phyloP scores from a whole-genome alignment of 2,888 invertebrate genomes.

The Leucoma salicis region DNA sequence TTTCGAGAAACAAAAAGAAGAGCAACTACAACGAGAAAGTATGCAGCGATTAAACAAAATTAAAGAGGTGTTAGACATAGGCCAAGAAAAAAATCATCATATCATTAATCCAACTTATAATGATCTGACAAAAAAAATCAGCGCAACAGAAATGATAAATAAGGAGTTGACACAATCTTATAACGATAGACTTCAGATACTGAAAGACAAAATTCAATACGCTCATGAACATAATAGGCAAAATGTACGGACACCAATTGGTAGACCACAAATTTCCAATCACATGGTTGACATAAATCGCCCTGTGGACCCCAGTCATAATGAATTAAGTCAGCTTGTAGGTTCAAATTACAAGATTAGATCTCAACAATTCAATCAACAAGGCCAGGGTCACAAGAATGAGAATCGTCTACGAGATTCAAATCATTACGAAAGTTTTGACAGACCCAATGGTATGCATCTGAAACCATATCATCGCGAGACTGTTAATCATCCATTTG shows the following conservation, averaged over 20 bases:
- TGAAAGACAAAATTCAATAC: constrained; percentile 3
- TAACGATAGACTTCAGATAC: constrained; percentile 7
- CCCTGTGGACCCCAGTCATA: background rate
- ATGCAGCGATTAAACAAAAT: constrained; percentile 11
- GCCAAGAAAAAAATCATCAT: constrained; percentile 5
- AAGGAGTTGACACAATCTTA: constrained; percentile 5
- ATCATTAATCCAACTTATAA: constrained; percentile 4
- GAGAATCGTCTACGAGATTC: background rate
- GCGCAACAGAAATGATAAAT: constrained; percentile 2
- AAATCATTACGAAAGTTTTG: background rate
- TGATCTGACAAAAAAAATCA: constrained; percentile 12
- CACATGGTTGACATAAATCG: background rate
- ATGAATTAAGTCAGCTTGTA: background rate
- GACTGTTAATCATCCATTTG: background rate
- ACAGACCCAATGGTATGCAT: no score
- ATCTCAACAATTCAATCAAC: background rate
- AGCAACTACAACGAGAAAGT: constrained; percentile 6
- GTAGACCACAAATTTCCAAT: background rate
- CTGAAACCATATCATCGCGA: background rate
- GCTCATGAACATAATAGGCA: constrained; percentile 1
- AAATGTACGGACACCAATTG: background rate
- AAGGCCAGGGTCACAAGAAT: background rate
- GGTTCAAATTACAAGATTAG: background rate
- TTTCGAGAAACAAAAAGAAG: constrained; percentile 6
- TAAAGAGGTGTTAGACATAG: background rate